These are phyloP conservation scores for Myoxocephalus aenaeus DNA, from an alignment of 2,797 vertebrate species.

Conservation along the genomic window DNA sequence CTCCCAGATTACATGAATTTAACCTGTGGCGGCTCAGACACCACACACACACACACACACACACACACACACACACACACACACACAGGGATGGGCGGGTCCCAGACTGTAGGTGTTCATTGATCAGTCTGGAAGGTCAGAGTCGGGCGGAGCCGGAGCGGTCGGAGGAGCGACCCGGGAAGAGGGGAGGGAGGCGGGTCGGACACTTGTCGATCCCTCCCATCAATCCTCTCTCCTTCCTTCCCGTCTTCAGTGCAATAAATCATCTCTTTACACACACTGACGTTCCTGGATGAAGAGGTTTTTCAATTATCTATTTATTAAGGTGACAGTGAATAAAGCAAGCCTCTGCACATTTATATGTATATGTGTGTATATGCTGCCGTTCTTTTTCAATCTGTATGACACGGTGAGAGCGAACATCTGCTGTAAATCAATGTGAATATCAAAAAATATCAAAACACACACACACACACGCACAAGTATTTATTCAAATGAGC, in stretches of 20 bases:
- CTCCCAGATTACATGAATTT: constrained; percentile 56
- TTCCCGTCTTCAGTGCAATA: neutral
- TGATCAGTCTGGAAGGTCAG: constrained; percentile 72
- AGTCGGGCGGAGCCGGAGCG: constrained; percentile 3
- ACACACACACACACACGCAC: neutral
- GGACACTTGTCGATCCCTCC: constrained; percentile 5
- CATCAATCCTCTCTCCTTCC: neutral
- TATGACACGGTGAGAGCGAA: neutral
- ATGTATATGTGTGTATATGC: neutral
- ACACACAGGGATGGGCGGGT: constrained; percentile 44
- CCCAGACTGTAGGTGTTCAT: constrained; percentile 64
- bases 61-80: neutral
- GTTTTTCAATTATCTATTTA: neutral
- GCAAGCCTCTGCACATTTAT: neutral
- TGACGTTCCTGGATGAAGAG: neutral
- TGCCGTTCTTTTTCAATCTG: neutral
- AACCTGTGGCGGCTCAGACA: constrained; percentile 43
- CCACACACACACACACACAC: constrained; percentile 16
- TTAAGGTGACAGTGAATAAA: neutral
- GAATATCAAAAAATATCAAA: neutral
- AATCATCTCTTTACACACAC: constrained; percentile 7
- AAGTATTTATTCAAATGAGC: neutral
- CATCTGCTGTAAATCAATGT: constrained; percentile 1
- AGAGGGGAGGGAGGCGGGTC: neutral
- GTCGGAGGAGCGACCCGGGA: constrained; percentile 33